Conservation (phyloP, 2,888 invertebrate species). For the Ectemnius lituratus region DNA sequence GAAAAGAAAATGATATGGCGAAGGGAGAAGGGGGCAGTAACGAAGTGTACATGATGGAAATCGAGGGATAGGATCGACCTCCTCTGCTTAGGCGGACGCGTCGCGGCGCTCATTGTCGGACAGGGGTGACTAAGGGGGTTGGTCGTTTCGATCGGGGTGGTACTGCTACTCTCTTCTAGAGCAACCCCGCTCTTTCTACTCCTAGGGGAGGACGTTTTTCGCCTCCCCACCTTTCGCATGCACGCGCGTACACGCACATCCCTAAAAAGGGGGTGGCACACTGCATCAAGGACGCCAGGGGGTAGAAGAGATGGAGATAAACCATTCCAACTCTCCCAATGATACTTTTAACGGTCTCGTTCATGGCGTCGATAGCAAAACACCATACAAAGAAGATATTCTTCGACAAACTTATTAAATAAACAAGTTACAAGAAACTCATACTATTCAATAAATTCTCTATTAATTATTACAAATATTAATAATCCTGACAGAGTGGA, state of each 20-base stretch:
- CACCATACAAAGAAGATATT: slow-evolving; percentile 17
- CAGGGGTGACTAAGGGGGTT: slow-evolving; percentile 37
- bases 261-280: slow-evolving; percentile 25
- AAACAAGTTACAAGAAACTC: too few relatives aligned
- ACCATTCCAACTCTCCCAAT: slow-evolving; percentile 62
- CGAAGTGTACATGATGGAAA: slow-evolving; percentile 21
- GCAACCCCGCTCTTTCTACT: slow-evolving; percentile 55
- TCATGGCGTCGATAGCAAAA: not conserved
- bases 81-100: slow-evolving; percentile 50
- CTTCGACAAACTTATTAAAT: not conserved
- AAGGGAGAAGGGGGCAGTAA: slow-evolving; percentile 9
- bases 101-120: slow-evolving; percentile 14
- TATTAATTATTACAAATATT: too few relatives aligned
- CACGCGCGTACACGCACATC: slow-evolving; percentile 28
- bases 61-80: slow-evolving; percentile 47
- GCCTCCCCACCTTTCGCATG: slow-evolving; percentile 7
- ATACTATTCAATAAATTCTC: too few relatives aligned
- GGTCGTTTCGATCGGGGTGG: slow-evolving; percentile 54
- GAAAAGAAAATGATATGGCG: not conserved
- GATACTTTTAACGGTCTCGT: slow-evolving; percentile 50
- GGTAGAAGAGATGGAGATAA: slow-evolving; percentile 24
- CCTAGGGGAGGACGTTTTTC: slow-evolving; percentile 72
- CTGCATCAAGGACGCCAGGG: not conserved
- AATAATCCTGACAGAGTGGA: too few relatives aligned
- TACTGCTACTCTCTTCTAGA: slow-evolving; percentile 65